phyloP scores from a whole-genome alignment of 2,113 vertebrate genomes.

The Chloebia gouldiae region DNA sequence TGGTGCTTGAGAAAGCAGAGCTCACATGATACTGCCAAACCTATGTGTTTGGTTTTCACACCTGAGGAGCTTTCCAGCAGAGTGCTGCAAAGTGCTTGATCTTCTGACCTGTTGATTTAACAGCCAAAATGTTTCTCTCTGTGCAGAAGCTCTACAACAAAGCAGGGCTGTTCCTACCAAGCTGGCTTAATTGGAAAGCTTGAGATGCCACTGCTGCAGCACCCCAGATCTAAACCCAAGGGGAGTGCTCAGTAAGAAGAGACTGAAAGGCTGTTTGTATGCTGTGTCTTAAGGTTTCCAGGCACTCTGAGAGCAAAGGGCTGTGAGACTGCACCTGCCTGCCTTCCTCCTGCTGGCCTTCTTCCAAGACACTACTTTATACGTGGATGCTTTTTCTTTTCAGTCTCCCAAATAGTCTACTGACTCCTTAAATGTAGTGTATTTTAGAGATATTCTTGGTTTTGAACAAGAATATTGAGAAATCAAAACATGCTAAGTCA shows the following conservation, averaged over 20 bases:
- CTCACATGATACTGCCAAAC: neutral
- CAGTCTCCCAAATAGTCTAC: neutral
- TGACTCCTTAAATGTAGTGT: neutral
- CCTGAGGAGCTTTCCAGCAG: neutral
- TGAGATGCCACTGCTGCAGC: neutral
- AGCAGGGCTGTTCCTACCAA: neutral
- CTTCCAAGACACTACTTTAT: neutral
- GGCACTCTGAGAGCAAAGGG: neutral
- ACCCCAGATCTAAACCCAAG: neutral
- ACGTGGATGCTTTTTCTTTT: neutral
- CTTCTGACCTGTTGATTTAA: neutral
- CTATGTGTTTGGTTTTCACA: neutral
- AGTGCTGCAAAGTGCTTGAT: neutral
- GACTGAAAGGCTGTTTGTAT: neutral
- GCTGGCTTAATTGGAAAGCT: neutral
- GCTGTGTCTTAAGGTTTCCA: neutral
- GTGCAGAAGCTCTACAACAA: neutral
- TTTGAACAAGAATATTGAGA: neutral
- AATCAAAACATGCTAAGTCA: neutral
- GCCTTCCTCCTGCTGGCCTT: neutral
- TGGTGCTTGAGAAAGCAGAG: neutral
- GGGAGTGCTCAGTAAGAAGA: neutral
- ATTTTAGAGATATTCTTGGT: neutral
- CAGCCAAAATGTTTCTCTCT: neutral
- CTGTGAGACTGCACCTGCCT: neutral